phyloP scores from a whole-genome alignment of 2,888 invertebrate species.

The Venusia cambrica region DNA sequence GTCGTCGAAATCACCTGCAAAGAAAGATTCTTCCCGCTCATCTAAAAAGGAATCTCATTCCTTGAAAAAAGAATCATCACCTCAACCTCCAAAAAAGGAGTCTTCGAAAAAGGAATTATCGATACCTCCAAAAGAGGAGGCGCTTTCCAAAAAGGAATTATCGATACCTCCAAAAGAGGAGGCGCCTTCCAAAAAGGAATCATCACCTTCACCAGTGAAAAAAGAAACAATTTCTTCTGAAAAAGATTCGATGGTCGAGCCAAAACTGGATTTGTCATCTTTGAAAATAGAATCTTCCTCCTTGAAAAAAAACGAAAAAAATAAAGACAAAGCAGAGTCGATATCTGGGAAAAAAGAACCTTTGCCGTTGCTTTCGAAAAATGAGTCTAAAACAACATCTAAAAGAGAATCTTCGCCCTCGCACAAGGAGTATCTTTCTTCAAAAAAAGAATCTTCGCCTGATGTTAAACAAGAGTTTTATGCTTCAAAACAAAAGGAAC shows the following conservation, averaged over 20 bases:
- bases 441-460: constrained; percentile 11
- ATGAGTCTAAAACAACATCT: constrained; percentile 2
- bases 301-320: no score
- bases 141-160: constrained; percentile 6
- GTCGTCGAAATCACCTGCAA: background rate
- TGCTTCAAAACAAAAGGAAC: constrained; percentile 8
- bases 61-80: constrained; percentile 3
- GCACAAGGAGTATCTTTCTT: no score
- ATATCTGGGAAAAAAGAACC: constrained; percentile 7
- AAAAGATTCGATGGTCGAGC: background rate
- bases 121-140: constrained; percentile 6
- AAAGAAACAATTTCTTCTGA: no score
- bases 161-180: constrained; percentile 9
- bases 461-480: constrained; percentile 9
- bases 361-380: constrained; percentile 2
- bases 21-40: no score
- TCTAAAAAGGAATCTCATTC: constrained; percentile 3
- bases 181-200: constrained; percentile 5
- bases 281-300: constrained; percentile 1
- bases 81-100: no score
- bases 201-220: constrained; percentile 2
- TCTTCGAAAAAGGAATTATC: constrained; percentile 7
- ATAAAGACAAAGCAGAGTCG: no score
- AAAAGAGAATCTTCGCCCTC: constrained; percentile 14
- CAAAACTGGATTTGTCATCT: no score